These are phyloP conservation scores for Lophochroa leadbeateri DNA, from an alignment of 2,113 vertebrate species.

Conservation along the genomic window DNA sequence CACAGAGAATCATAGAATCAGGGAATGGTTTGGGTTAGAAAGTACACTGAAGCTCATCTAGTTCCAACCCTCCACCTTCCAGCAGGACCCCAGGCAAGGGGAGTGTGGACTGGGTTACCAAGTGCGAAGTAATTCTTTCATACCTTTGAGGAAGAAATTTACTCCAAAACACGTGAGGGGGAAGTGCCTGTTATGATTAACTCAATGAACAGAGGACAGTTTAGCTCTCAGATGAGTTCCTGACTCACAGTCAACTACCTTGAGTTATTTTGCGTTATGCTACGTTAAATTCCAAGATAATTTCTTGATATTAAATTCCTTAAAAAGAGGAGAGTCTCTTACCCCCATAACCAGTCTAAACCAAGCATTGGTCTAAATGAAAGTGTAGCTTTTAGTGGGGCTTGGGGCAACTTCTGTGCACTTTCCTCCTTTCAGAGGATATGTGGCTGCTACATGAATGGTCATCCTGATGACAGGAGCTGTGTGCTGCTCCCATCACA, in stretches of 20 bases:
- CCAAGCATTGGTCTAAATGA: not conserved
- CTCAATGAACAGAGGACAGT: not conserved
- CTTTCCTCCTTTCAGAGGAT: not conserved
- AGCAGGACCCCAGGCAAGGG: not conserved
- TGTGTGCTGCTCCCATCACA: not conserved
- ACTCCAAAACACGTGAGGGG: fast-evolving
- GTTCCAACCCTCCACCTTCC: not conserved
- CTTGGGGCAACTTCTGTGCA: not conserved
- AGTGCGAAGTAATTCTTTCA: not conserved
- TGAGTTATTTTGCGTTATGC: not conserved
- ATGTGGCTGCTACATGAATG: fast-evolving
- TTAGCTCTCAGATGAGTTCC: not conserved
- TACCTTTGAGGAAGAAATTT: not conserved
- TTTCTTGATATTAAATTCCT: not conserved
- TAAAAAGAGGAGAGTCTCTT: not conserved
- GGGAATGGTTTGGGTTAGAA: no score
- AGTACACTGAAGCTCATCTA: no score
- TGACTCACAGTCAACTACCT: not conserved
- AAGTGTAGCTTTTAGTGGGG: not conserved
- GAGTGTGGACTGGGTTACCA: fast-evolving
- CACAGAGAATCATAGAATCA: not conserved
- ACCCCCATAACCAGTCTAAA: not conserved
- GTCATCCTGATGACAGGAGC: no score
- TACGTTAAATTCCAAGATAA: not conserved
- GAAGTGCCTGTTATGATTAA: not conserved